Conservation (phyloP, 2,797 vertebrate species). For the Hyperoplus immaculatus region DNA sequence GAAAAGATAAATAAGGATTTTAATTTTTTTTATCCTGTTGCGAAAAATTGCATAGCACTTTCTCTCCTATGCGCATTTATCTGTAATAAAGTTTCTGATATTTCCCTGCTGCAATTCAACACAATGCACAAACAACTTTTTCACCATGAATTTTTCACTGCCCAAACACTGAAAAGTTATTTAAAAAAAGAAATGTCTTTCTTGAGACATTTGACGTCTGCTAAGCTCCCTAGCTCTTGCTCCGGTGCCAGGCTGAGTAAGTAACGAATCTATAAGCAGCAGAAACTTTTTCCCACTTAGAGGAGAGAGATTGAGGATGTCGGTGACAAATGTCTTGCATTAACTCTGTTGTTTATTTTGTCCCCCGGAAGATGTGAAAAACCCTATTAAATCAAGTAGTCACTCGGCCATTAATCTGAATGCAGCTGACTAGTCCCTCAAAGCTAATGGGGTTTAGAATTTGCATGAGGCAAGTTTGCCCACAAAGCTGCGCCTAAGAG, state of each 20-base stretch:
- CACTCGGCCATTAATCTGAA: constrained; percentile 88
- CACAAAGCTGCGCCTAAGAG: constrained; percentile 88
- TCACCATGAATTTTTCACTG: constrained; percentile 30
- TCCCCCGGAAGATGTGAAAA: constrained; percentile 85
- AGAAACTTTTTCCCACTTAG: constrained; percentile 77
- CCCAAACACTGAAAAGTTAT: constrained; percentile 39
- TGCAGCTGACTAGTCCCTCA: constrained; percentile 87
- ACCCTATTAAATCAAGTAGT: constrained; percentile 90
- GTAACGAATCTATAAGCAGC: constrained; percentile 57
- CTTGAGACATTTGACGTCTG: constrained; percentile 27
- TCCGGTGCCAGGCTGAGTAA: constrained; percentile 33
- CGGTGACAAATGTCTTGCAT: constrained; percentile 88
- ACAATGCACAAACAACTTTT: constrained; percentile 48
- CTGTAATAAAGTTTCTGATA: constrained; percentile 60
- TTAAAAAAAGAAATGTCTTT: constrained; percentile 34
- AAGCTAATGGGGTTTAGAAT: constrained; percentile 90
- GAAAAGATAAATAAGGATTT: constrained; percentile 86
- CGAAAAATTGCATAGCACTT: constrained; percentile 75
- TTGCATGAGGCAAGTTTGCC: constrained; percentile 89
- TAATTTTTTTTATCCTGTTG: constrained; percentile 75
- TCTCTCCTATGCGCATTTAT: constrained; percentile 68
- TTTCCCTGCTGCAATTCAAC: constrained; percentile 54
- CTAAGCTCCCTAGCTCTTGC: constrained; percentile 24
- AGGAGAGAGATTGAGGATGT: constrained; percentile 76
- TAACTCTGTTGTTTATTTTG: constrained; percentile 88